phyloP scores from a whole-genome alignment of 2,113 vertebrate species.

The Equus przewalskii region DNA sequence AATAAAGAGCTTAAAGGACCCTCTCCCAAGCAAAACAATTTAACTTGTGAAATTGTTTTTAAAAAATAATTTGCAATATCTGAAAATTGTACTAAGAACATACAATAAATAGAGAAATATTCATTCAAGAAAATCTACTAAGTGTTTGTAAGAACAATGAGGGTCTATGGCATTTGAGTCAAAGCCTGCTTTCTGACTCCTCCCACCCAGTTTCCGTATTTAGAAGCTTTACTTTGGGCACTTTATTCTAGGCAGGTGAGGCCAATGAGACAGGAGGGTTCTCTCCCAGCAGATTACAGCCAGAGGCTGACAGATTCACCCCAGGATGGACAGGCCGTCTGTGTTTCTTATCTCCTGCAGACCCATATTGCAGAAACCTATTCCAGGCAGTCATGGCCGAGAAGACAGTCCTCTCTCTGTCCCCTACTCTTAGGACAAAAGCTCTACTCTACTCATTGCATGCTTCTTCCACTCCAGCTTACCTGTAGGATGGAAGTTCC shows the following conservation, averaged over 20 bases:
- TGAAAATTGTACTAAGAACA: no score
- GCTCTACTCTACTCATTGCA: no score
- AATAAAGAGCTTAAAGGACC: neutral
- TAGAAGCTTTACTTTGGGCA: neutral
- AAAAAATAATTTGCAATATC: neutral
- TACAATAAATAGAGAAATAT: no score
- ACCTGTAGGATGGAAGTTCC: no score
- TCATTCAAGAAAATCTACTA: no score
- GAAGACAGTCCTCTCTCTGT: neutral
- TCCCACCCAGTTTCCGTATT: neutral
- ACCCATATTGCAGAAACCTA: neutral
- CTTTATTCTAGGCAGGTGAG: neutral
- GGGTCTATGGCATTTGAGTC: no score
- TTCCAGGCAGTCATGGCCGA: neutral
- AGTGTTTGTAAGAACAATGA: no score
- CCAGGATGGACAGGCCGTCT: neutral
- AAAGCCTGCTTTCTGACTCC: no score
- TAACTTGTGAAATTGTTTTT: neutral
- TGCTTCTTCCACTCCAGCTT: no score
- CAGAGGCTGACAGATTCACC: neutral
- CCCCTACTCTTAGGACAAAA: no score
- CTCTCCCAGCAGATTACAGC: neutral
- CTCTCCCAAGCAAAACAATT: neutral
- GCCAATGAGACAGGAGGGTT: accelerated
- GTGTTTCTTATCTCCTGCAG: neutral